Base-by-base conservation (phyloP, 2,113 vertebrate genomes). In the Bostrychus sinensis region DNA sequence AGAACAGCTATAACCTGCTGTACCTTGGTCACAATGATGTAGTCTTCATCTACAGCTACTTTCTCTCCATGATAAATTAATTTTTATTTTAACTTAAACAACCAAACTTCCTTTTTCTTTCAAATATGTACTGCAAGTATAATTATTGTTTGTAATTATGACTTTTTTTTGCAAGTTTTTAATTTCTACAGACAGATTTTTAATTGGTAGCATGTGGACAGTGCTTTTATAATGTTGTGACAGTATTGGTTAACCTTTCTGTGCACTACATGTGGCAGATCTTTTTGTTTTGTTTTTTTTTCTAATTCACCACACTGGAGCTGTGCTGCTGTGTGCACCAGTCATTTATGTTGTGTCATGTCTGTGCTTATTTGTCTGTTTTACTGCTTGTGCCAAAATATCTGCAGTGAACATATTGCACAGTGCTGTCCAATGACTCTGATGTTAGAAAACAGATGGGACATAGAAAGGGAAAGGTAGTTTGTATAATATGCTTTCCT, bases 1-100 rank as follows among this genome's bases (percentile, higher is more conserved):
- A 72, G 69, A 66, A 66, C 39, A 55, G 51, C 58, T 84, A 80
- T 87, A 84, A 82, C 60, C 78, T 69, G 43, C 13, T 1, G 66
- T 62, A 69, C 70, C 58, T 71, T 46, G 2, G 56, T 66, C 63
- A 70, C 60, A 72, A 66, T 67, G 50, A 61, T 67, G 53, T 53
- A 1, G 3, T 78, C 74, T 78, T 80, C 57, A 78, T 64, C 37
- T 32, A 50, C 58, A 69, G 26, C 43, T 22, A 14, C 16, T 53
- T 32, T 39, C 51, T 51, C 13, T 11, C 17, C 63, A 43, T 59
- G 61, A 59, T 41, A 54, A 66, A 28, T 76, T 46, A 48, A 62
- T 38, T 38, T 38, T 13, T 13, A 1, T 13, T 38, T 3, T 3
- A 4, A 7, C 8, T 32, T 58, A 56, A 73, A 76, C 3, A 13